Evolutionary conservation across 2,888 invertebrate species (phyloP), one percentile per base, ranked within the genome.

Genomic region (Drosophila phalerata): DNA sequence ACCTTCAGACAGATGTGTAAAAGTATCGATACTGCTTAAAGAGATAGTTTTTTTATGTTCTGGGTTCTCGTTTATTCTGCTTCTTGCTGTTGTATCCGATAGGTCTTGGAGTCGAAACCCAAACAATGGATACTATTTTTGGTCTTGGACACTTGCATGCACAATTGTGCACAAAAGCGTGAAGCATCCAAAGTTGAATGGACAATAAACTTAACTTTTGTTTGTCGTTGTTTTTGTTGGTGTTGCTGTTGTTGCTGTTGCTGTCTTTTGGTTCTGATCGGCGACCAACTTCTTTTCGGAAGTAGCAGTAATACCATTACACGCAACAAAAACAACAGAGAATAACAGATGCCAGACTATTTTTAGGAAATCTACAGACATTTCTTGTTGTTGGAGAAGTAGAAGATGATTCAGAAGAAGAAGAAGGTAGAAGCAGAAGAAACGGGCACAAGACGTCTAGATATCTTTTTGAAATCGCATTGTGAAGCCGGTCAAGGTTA

Each of bases 401-500:
- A 62, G 55, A 61, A 37, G 47, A 47, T 15, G 37, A 57, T 25
- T 45, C 53, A 61, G 55, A 60, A 53, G 58, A 62, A 58, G 49
- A 30, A 47, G 47, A 5, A 38, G 38, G 47, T 5, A 38, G 38
- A 30, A 52, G 51, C 43, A 53, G 68, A 55, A 68, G 74, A 76
- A 79, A 79, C 75, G 73, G 73, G 82, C 70, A 74, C 90, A 73
- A 68, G 28, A 34, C 61, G 73, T 85, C 73, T 83, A 69, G 67
- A 66, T 72, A 79, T 68, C 61, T 69, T 69, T 66, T 73, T 74
- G 25, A 42, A 63, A 56, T 76, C 68, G 66, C 76, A 85, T 85
- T 85, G 75, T 78, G 71, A 89, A 81, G 85, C 80, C 89, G 91
- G 91, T 90, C 91, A 89, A 89, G 89, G 89, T 91, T 85, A 90